These are phyloP conservation scores for Elachura formosa DNA, from an alignment of 2,113 vertebrate species.

Conservation along the genomic window DNA sequence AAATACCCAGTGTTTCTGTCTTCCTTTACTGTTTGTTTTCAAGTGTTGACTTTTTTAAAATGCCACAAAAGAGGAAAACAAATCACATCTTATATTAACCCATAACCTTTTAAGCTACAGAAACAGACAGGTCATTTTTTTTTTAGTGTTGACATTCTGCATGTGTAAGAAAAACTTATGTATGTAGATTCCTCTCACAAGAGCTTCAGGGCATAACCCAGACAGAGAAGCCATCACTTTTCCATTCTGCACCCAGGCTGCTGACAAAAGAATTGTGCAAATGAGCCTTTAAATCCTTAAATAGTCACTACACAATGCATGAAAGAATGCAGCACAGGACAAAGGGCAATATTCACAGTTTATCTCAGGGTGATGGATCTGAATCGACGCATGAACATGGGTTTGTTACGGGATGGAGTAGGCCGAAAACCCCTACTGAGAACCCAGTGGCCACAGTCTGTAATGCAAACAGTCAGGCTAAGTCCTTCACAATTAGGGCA, in stretches of 20 bases:
- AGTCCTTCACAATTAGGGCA: slow-evolving; percentile 86
- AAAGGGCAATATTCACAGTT: slow-evolving; percentile 90
- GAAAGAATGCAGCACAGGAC: slow-evolving; percentile 88
- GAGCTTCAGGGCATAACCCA: slow-evolving; percentile 77
- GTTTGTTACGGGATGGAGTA: slow-evolving; percentile 86
- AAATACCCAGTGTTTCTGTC: slow-evolving; percentile 14
- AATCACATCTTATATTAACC: slow-evolving; percentile 65
- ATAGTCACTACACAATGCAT: slow-evolving; percentile 92
- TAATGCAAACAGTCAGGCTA: slow-evolving; percentile 81
- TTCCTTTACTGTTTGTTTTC: slow-evolving; percentile 32
- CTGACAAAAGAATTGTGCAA: slow-evolving; percentile 99
- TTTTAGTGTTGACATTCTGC: slow-evolving; percentile 72
- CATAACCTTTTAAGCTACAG: slow-evolving; percentile 68
- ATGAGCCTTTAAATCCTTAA: slow-evolving; percentile 99
- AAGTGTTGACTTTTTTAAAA: slow-evolving; percentile 20
- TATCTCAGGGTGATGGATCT: slow-evolving; percentile 96
- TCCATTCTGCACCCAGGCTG: slow-evolving; percentile 80
- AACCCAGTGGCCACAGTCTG: slow-evolving; percentile 83
- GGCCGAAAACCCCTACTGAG: slow-evolving; percentile 89
- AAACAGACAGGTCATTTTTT: slow-evolving; percentile 73
- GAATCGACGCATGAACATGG: slow-evolving; percentile 97
- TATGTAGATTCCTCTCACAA: slow-evolving; percentile 75
- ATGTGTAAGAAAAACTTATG: slow-evolving; percentile 69
- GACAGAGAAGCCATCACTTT: slow-evolving; percentile 76
- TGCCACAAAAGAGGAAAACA: slow-evolving; percentile 33